Evolutionary conservation across 2,113 vertebrate genomes (phyloP).

Genomic region (Ceuthmochares aereus): DNA sequence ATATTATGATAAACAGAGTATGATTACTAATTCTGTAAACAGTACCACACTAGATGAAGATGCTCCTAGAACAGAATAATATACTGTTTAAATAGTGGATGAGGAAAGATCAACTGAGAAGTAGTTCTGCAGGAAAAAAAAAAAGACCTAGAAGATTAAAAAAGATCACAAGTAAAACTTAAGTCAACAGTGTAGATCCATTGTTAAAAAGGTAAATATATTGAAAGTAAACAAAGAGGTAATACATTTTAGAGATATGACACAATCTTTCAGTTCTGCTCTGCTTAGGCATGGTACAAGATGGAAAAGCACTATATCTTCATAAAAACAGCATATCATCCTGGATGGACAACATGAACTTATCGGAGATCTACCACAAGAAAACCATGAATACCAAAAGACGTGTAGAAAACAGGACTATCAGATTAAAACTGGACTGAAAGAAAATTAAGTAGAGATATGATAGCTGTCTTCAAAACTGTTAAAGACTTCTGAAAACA

Average conservation of each 20-base stretch:
- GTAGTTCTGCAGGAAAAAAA: neutral
- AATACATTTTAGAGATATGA: neutral
- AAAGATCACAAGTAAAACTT: neutral
- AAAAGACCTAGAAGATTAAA: neutral
- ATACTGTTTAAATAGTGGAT: fast-evolving
- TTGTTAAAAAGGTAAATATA: neutral
- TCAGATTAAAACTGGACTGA: neutral
- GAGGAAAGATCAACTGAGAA: neutral
- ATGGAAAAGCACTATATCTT: neutral
- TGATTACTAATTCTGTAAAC: neutral
- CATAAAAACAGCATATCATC: neutral
- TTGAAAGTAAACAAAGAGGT: neutral
- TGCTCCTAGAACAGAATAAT: neutral
- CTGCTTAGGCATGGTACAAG: neutral
- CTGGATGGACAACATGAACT: neutral
- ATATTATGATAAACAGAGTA: neutral
- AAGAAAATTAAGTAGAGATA: neutral
- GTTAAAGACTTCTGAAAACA: neutral
- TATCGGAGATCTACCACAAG: neutral
- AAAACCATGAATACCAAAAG: neutral
- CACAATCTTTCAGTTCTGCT: neutral
- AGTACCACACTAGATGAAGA: neutral
- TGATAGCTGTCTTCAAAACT: neutral
- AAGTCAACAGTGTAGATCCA: neutral
- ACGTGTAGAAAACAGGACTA: neutral